phyloP scores from a whole-genome alignment of 2,113 vertebrate species.

The Chinchilla lanigera region DNA sequence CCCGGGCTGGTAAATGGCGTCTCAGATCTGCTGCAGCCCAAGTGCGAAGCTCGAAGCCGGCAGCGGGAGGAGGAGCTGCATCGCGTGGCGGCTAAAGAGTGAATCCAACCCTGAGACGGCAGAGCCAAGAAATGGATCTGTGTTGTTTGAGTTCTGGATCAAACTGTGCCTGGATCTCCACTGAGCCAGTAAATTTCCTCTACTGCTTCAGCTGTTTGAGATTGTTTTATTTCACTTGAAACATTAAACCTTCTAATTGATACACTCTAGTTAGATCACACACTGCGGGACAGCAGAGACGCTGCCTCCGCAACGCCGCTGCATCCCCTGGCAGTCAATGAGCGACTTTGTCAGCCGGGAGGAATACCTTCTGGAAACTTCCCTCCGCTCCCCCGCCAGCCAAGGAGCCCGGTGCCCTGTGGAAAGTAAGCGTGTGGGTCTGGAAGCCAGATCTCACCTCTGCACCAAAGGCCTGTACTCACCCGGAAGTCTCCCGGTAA shows the following conservation, averaged over 20 bases:
- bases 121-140: constrained; percentile 34
- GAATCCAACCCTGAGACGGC: background rate
- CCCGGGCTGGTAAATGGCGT: background rate
- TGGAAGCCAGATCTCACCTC: background rate
- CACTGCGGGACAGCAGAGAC: background rate
- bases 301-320: background rate
- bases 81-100: background rate
- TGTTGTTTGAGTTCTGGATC: constrained; percentile 28
- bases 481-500: background rate
- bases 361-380: background rate
- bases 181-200: background rate
- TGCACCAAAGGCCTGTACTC: background rate
- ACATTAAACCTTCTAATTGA: background rate
- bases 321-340: background rate
- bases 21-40: background rate
- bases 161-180: background rate
- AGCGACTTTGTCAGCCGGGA: background rate
- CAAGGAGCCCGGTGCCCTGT: background rate
- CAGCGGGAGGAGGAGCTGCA: background rate
- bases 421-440: background rate
- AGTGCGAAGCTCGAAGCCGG: background rate
- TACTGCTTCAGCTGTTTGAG: constrained; percentile 1
- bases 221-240: constrained; percentile 45
- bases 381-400: background rate
- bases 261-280: background rate